Base-by-base conservation (phyloP, 2,113 vertebrate genomes). In the Nyctibius bracteatus region DNA sequence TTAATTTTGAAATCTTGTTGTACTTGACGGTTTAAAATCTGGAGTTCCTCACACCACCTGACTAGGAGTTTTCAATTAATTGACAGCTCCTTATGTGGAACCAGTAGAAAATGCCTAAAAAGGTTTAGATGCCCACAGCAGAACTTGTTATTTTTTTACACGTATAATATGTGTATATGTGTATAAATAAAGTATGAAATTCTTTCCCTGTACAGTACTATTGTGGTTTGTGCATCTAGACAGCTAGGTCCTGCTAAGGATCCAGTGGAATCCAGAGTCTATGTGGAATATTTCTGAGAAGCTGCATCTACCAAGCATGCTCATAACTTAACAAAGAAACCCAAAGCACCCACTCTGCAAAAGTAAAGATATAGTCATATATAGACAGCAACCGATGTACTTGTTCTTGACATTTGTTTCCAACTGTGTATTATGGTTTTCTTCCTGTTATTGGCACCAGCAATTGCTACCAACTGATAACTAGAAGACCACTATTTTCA, bases 341-440 rank as follows among this genome's bases (percentile, higher is more conserved):
- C 4, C 47, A 58, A 37, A 87, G 9, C 39, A 66, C 1, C 3
- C 2, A 1, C 1, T 1, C 5, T 0, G 1, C 5, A 27, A 46
- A 77, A 59, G 9, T 51, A 23, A 49, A 72, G 15, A 25, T 62
- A 22, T 4, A 74, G 37, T 44, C 8, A 10, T 63, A 37, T 27
- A n/a, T 58, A 20, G 61, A 51, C 7, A 65, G 9, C 28, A 27
- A 17, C 10, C 17, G 44, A 14, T 39, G 20, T 4, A 4, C 9
- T 10, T 13, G 8, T 67, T 81, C 41, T 74, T 86, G 10, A 22
- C 4, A 5, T 74, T 90, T 67, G 19, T 58, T 73, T 44, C 44
- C 14, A 78, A 9, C 4, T 62, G 9, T 44, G 4, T 51, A 15
- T 86, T 82, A 28, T 35, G 28, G 12, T 18, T 9, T 49, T 55